Conservation (phyloP, 2,888 invertebrate species). For the Oscheius sp. region DNA sequence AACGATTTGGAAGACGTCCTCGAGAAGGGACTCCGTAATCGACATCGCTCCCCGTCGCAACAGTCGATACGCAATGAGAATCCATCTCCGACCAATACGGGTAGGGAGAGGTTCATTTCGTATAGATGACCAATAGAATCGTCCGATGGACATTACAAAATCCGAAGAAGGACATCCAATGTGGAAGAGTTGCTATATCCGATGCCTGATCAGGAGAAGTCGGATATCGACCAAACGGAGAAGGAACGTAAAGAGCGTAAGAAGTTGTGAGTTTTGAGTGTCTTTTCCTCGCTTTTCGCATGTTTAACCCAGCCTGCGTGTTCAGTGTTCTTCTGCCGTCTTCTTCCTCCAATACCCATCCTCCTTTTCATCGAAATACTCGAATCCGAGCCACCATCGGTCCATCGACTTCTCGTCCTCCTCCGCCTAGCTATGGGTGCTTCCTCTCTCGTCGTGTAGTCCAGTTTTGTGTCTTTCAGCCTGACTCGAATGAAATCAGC, state of each 20-base stretch:
- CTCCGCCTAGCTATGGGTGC: conserved; percentile 15
- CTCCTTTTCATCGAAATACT: conserved; percentile 29
- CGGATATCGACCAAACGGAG: background rate
- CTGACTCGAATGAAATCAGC: conserved; percentile 24
- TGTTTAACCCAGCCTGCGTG: conserved; percentile 10
- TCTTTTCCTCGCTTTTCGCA: background rate
- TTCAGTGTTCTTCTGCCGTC: conserved; percentile 28
- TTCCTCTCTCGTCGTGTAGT: background rate
- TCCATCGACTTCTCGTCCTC: conserved; percentile 23
- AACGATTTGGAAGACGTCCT: conserved; percentile 40
- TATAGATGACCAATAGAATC: background rate
- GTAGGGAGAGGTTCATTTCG: conserved; percentile 8
- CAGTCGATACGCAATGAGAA: conserved; percentile 35
- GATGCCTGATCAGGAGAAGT: conserved; percentile 19
- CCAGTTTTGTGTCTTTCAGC: conserved; percentile 28
- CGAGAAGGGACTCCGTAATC: conserved; percentile 31
- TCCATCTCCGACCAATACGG: conserved; percentile 39
- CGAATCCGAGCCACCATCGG: conserved; percentile 26
- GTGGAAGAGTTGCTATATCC: conserved; percentile 79
- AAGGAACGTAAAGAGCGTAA: conserved; percentile 12
- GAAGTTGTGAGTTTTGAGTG: conserved; percentile 16
- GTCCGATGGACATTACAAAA: conserved; percentile 70
- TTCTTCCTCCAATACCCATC: conserved; percentile 34
- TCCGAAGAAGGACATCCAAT: conserved; percentile 77
- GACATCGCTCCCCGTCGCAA: conserved; percentile 40